Evolutionary conservation across 2,797 vertebrate species (phyloP).

Genomic region (Ceyx erithaca): DNA sequence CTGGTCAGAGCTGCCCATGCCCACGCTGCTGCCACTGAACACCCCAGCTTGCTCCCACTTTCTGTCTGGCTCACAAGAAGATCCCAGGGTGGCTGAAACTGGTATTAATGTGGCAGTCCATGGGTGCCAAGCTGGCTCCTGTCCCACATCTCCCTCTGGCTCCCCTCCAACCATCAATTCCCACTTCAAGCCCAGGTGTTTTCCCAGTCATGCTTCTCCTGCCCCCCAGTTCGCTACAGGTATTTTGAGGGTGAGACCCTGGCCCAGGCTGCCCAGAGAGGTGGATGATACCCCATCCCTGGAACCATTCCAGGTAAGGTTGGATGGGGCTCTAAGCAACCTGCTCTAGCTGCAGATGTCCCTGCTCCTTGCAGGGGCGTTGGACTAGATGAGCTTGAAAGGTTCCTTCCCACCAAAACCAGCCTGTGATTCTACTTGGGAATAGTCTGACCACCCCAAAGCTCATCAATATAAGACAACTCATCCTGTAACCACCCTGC

Average conservation of each 20-base stretch:
- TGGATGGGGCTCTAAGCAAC: neutral
- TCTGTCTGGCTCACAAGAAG: neutral
- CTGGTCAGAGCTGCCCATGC: neutral
- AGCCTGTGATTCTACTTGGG: neutral
- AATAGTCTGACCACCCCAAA: neutral
- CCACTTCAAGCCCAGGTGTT: neutral
- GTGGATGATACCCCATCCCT: neutral
- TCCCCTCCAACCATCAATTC: neutral
- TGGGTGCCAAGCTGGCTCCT: neutral
- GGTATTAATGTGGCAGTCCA: neutral
- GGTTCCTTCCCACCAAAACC: neutral
- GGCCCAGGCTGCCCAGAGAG: neutral
- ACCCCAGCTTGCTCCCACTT: neutral
- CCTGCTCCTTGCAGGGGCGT: neutral
- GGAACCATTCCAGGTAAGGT: neutral
- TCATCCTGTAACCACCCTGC: neutral
- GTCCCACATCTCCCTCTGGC: neutral
- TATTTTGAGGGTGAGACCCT: neutral
- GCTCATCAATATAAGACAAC: neutral
- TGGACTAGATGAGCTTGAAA: neutral
- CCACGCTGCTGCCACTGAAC: accelerated
- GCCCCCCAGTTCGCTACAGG: neutral
- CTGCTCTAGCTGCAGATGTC: neutral
- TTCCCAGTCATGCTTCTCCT: neutral
- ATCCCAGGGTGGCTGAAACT: neutral